Conservation (phyloP, 2,797 vertebrate genomes). For the Emydoidea blandingii region DNA sequence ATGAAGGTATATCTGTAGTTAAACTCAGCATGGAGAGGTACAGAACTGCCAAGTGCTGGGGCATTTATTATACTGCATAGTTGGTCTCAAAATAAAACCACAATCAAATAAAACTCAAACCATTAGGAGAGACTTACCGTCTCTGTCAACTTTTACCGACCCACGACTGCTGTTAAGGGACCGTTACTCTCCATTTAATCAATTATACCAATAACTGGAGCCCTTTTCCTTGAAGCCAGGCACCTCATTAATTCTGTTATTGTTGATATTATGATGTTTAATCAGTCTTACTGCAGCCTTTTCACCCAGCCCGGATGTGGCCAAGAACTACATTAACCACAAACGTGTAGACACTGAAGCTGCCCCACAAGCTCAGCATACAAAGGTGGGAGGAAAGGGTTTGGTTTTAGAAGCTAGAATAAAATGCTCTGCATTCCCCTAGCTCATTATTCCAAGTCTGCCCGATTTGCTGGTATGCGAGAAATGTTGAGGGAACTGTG, state of each 20-base stretch:
- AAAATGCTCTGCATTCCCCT: not conserved
- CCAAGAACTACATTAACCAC: conserved; percentile 23
- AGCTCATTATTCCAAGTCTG: conserved; percentile 43
- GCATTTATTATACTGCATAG: conserved; percentile 6
- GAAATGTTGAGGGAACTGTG: conserved; percentile 27
- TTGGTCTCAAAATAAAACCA: conserved; percentile 13
- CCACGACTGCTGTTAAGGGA: conserved; percentile 38
- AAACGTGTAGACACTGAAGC: not conserved
- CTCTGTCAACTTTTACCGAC: not conserved
- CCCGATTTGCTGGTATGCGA: conserved; percentile 47
- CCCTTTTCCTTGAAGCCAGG: conserved; percentile 36
- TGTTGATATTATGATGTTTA: conserved; percentile 37
- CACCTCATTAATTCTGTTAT: conserved; percentile 45
- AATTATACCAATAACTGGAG: conserved; percentile 53
- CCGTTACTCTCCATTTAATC: conserved; percentile 14
- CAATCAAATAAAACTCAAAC: not conserved
- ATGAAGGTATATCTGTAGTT: not conserved
- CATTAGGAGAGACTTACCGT: not conserved
- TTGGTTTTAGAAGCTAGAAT: not conserved
- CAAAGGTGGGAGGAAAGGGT: not conserved
- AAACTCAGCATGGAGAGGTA: not conserved
- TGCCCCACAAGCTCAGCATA: not conserved
- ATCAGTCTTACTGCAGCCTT: conserved; percentile 31
- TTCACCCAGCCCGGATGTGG: not conserved
- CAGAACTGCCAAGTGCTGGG: not conserved